Base-by-base conservation (phyloP, 1,140 invertebrate genomes). In the Antheraea mylitta region DNA sequence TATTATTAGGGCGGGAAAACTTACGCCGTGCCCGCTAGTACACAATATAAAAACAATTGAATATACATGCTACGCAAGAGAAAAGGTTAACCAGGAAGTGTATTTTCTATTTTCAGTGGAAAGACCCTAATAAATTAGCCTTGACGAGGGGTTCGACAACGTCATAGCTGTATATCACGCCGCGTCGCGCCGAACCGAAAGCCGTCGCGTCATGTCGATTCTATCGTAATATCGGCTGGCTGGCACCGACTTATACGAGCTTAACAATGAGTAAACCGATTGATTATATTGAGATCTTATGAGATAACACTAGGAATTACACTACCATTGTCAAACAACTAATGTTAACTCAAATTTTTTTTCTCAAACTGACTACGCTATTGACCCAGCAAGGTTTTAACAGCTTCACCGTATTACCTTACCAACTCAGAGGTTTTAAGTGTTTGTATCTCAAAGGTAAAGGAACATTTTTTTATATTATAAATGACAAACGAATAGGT, bases 171-270 rank as follows among this genome's bases (percentile, higher is more conserved):
- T 53, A 13, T 13, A 53, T 53, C 45, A 53, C 45, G 45, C 7
- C 11, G 7, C 38, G 38, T 42, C 38, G 38, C 7, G 38, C 45
- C 45, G 10, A 53, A n/a, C 45, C 5, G 16, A 53, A 61, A 19
- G 48, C 48, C 65, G 22, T 42, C 45, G 16, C 45, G 45, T 6
- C 45, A 37, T 16, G 67, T 65, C 63, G 59, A 69, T 64, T 10
- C 64, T 61, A 69, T 63, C 69, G 48, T 65, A 37, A 69, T 69
- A 58, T 66, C 37, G 76, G 53, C 10, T 48, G 60, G 64, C 79
- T 81, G 79, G 77, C 61, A 81, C 79, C 13, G 73, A 36, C 68
- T 77, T 77, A 80, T 70, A 80, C 76, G 67, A 62, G 16, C 45
- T 11, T 53, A 53, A 13, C 9, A 53, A 53, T n/a, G 11, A 53